Evolutionary conservation across 2,888 invertebrate genomes (phyloP), one percentile per base, ranked within the genome.

Genomic region (Trichogramma dendrolimi): DNA sequence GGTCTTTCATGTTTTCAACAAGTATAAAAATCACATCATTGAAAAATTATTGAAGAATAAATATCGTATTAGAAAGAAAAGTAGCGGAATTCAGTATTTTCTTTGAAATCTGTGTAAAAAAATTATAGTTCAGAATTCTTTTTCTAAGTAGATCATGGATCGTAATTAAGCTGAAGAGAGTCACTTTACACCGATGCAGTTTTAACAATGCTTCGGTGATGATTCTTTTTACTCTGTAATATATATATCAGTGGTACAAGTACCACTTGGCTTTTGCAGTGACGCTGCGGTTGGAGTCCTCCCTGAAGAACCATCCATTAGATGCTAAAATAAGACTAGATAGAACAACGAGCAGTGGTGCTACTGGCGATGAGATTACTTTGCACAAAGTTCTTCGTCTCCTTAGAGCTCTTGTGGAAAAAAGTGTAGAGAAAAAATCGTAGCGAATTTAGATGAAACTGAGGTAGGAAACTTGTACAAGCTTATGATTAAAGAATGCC

Each of bases 261-360:
- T 27, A 27, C 27, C 27, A 27, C 49, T 14, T 49, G 49, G 49
- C 41, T n/a, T 39, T 14, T n/a, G 27, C 50, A 39, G n/a, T 43
- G 6, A 41, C 11, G 44, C 40, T 7, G 44, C 50, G 55, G 10
- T 44, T 2, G 48, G n/a, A 42, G 38, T 41, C 41, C 48, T 48
- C 61, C 52, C 57, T 42, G 40, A 62, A 61, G 58, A 39, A 58
- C 58, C 48, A 58, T 62, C 62, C 51, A 58, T 62, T 62, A 62
- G 55, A 50, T 44, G 46, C 40, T 47, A 43, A 56, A 61, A 54
- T 58, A 58, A 61, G 50, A 41, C 54, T 53, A 61, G 27, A 27
- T 27, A 27, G 27, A 27, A 27, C 27, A 27, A 27, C 27, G 27
- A 58, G 54, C 55, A 58, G 51, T 58, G 55, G 50, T 55, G 54